Conservation (phyloP, 64 coral and sea anemone genomes). For the Platygyra sinensis region DNA sequence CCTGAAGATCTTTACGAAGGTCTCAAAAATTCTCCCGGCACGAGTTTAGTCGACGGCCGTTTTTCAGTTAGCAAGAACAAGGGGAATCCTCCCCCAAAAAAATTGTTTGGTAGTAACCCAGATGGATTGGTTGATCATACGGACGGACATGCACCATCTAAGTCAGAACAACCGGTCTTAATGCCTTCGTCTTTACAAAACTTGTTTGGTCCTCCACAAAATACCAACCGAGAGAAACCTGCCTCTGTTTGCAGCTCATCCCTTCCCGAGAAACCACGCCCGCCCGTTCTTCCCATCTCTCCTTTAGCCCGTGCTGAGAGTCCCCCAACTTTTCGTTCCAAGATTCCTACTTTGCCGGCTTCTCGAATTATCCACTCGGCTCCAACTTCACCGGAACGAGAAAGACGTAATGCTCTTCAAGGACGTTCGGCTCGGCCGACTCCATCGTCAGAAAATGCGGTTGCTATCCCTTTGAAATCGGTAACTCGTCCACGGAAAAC, state of each 20-base stretch:
- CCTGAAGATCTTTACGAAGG: constrained; percentile 3
- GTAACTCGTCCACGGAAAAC: not conserved
- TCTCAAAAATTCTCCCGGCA: constrained; percentile 2
- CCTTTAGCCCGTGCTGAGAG: not conserved
- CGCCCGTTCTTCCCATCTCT: not conserved
- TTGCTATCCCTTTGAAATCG: not conserved
- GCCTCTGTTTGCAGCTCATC: not conserved
- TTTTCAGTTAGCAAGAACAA: not conserved
- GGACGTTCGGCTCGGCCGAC: not conserved
- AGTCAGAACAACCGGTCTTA: not conserved
- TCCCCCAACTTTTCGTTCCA: not conserved
- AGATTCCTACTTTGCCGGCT: not conserved
- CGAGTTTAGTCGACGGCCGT: constrained; percentile 13
- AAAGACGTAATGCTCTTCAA: not conserved
- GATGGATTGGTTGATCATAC: not conserved
- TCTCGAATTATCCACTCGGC: constrained; percentile 31
- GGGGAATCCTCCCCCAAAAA: not conserved
- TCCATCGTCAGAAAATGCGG: not conserved
- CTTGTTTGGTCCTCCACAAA: constrained; percentile 5
- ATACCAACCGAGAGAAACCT: not conserved
- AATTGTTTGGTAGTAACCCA: not conserved
- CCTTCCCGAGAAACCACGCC: not conserved
- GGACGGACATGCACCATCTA: not conserved
- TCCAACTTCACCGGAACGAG: constrained; percentile 24
- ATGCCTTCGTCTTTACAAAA: constrained; percentile 20